A percentile compares a stretch with the other conserved stretches of the same genome.
These are phyloP conservation scores for Cricetomys ansorgei DNA, from an alignment of 2,113 vertebrate species.

Conservation along the genomic window DNA sequence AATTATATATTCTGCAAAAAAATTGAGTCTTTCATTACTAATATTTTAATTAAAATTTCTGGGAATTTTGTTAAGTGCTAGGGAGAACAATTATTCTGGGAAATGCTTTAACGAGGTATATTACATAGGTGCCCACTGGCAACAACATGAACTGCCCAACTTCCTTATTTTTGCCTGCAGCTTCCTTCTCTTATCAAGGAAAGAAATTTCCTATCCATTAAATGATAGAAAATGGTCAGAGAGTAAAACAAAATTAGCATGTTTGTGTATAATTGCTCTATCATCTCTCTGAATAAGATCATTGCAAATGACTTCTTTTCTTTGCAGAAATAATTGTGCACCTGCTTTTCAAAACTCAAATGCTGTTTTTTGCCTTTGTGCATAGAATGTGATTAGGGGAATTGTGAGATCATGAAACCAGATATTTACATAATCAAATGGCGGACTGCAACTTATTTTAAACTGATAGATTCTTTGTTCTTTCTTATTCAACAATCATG, in stretches of 20 bases:
- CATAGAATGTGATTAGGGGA: constrained; percentile 52
- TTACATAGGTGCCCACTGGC: background rate
- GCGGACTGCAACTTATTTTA: constrained; percentile 74
- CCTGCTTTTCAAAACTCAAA: constrained; percentile 72
- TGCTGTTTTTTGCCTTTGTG: constrained; percentile 67
- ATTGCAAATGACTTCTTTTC: constrained; percentile 62
- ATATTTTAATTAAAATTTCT: background rate
- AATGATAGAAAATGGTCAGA: constrained; percentile 48
- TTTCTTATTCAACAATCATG: constrained; percentile 63
- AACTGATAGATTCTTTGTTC: constrained; percentile 10
- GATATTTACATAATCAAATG: constrained; percentile 75
- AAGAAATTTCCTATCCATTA: constrained; percentile 33
- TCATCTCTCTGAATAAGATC: constrained; percentile 55
- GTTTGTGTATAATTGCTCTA: constrained; percentile 58
- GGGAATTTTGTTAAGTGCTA: background rate
- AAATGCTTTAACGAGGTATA: background rate
- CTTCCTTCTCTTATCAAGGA: constrained; percentile 39
- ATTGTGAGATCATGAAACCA: constrained; percentile 67
- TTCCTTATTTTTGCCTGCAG: constrained; percentile 63
- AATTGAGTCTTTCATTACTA: background rate
- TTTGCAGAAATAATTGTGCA: constrained; percentile 74
- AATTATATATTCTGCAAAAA: background rate
- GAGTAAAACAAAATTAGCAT: constrained; percentile 63
- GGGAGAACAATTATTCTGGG: background rate
- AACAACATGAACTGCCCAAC: background rate